Conservation (phyloP, 1,140 invertebrate genomes). For the Batillaria attramentaria region DNA sequence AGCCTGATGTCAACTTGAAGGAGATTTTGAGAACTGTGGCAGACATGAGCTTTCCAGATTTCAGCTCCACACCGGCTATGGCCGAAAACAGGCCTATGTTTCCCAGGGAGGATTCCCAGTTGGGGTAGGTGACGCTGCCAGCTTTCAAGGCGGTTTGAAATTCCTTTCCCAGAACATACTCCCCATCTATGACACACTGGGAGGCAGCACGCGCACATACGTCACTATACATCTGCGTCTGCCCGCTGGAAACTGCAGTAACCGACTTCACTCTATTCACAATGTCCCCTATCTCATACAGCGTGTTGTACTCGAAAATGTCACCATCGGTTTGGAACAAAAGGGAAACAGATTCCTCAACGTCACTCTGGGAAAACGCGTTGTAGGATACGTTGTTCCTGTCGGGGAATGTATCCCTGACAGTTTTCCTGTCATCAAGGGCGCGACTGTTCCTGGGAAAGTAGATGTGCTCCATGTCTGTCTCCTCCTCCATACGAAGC, state of each 20-base stretch:
- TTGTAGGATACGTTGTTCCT: not conserved
- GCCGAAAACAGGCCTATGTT: too few species aligned
- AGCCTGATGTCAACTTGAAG: not conserved
- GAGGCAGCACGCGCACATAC: not conserved
- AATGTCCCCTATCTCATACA: not conserved
- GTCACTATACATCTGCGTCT: not conserved
- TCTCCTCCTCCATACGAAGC: not conserved
- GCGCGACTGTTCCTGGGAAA: constrained; percentile 16
- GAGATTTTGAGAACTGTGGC: not conserved
- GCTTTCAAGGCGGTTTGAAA: not conserved
- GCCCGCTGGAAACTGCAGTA: not conserved
- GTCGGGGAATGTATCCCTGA: constrained; percentile 21
- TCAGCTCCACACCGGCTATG: too few species aligned
- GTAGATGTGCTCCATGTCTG: constrained; percentile 27
- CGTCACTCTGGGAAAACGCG: not conserved
- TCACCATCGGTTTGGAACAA: not conserved
- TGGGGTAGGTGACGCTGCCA: not conserved
- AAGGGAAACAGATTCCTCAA: not conserved
- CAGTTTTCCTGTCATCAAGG: not conserved
- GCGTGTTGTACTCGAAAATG: not conserved
- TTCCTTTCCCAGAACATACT: not conserved
- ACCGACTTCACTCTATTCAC: not conserved
- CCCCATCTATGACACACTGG: not conserved
- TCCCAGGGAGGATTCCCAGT: too few species aligned
- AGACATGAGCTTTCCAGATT: too few species aligned